Conservation (phyloP, 1,140 invertebrate species). For the Whitmania pigra region DNA sequence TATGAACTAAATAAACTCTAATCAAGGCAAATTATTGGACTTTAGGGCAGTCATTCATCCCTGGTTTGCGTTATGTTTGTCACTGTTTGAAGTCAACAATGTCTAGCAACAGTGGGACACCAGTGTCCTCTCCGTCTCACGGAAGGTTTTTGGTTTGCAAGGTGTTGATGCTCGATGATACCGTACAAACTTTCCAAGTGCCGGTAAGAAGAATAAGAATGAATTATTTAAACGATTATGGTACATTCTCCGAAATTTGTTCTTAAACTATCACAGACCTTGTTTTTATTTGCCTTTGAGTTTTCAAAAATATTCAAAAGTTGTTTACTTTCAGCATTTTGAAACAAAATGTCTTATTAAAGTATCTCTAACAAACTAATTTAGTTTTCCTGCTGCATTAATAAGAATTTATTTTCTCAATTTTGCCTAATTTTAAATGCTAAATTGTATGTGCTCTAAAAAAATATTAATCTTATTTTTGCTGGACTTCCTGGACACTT, state of each 20-base stretch:
- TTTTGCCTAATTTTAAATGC: no score
- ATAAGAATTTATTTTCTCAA: no score
- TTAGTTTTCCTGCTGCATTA: no score
- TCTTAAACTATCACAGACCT: neutral
- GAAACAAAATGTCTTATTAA: neutral
- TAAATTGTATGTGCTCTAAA: no score
- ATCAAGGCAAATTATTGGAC: no score
- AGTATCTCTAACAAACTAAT: neutral
- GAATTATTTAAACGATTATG: neutral
- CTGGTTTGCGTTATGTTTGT: no score
- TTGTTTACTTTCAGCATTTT: neutral
- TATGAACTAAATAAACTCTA: no score
- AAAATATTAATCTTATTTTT: no score
- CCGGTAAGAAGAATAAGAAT: conserved; percentile 18
- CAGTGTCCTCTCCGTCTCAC: neutral
- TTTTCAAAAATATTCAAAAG: neutral
- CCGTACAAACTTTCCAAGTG: conserved; percentile 17
- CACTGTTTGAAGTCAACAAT: neutral
- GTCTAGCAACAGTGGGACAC: conserved; percentile 12
- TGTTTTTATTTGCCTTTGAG: neutral
- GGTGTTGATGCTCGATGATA: conserved; percentile 23
- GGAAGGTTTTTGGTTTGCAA: conserved; percentile 17
- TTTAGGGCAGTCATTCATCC: no score
- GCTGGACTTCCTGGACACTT: no score
- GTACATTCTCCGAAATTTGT: neutral